Evolutionary conservation across 1,140 invertebrate genomes (phyloP).

Genomic region (Bathynomus jamesi): DNA sequence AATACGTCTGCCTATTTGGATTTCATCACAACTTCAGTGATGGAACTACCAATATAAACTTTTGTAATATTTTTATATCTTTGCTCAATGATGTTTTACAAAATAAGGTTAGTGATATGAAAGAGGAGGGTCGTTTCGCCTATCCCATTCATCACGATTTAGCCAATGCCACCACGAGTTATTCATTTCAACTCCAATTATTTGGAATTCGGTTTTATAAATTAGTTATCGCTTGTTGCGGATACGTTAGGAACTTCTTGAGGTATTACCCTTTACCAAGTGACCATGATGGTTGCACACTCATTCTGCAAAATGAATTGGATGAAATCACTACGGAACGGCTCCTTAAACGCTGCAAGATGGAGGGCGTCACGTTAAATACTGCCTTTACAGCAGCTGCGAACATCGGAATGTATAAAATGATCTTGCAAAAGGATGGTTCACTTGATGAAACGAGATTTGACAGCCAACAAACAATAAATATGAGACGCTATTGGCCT

Average conservation of each 20-base stretch:
- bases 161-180: no score
- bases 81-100: slow-evolving; percentile 24
- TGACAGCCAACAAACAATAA: slow-evolving; percentile 21
- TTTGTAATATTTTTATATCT: slow-evolving; percentile 32
- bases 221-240: no score
- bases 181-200: no score
- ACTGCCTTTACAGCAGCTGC: slow-evolving; percentile 34
- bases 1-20: slow-evolving; percentile 30
- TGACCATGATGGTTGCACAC: slow-evolving; percentile 7
- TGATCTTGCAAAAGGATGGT: slow-evolving; percentile 14
- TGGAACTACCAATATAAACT: slow-evolving; percentile 36
- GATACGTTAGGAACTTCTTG: slow-evolving; percentile 28
- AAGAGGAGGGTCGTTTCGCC: slow-evolving; percentile 23
- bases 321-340: slow-evolving; percentile 24
- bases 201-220: no score
- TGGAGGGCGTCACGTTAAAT: slow-evolving; percentile 32
- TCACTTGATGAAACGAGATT: slow-evolving; percentile 16
- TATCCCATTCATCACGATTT: slow-evolving; percentile 26
- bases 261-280: slow-evolving; percentile 14
- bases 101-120: slow-evolving; percentile 17
- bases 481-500: slow-evolving; percentile 36
- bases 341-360: slow-evolving; percentile 23
- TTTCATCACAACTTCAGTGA: slow-evolving; percentile 36
- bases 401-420: slow-evolving; percentile 26
- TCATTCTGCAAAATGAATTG: slow-evolving; percentile 22